These are phyloP conservation scores for Drosophila nigricruria DNA, from an alignment of 2,888 invertebrate genomes.

Conservation along the genomic window DNA sequence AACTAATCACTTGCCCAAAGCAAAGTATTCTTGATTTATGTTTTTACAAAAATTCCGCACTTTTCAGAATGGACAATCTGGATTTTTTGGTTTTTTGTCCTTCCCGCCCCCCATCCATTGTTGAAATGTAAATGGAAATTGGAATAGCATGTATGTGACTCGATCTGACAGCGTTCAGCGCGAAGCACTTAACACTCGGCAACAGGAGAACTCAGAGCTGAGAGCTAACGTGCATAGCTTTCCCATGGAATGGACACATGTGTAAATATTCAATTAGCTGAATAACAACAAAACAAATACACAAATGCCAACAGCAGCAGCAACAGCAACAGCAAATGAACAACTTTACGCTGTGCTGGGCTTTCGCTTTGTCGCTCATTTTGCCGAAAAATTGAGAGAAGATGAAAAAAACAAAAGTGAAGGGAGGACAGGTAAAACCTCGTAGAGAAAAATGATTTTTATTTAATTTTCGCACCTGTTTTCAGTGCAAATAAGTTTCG, in stretches of 20 bases:
- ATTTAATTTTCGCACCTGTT: conserved; percentile 73
- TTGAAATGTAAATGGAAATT: conserved; percentile 24
- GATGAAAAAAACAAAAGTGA: background rate
- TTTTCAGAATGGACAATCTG: background rate
- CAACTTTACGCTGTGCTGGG: conserved; percentile 28
- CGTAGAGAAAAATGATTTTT: conserved; percentile 52
- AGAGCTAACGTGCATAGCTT: background rate
- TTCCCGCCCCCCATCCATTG: too few species aligned
- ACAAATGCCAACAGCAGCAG: conserved; percentile 17
- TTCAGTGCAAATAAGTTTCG: conserved; percentile 60
- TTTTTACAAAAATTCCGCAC: background rate
- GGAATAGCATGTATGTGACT: conserved; percentile 11
- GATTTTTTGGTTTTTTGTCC: too few species aligned
- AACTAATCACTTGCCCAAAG: background rate
- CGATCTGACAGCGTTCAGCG: conserved; percentile 1
- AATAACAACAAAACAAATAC: conserved; percentile 19
- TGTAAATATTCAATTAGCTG: conserved; percentile 64
- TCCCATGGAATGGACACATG: conserved; percentile 13
- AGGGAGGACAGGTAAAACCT: background rate
- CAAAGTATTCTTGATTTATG: background rate
- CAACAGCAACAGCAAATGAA: conserved; percentile 14
- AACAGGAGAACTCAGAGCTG: conserved; percentile 17
- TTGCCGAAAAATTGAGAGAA: conserved; percentile 3
- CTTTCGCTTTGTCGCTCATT: conserved; percentile 23
- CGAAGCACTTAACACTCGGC: conserved; percentile 20